A percentile compares a stretch with the other conserved stretches of the same genome.
Conservation (phyloP, 2,797 vertebrate species). For the Spea hammondii region DNA sequence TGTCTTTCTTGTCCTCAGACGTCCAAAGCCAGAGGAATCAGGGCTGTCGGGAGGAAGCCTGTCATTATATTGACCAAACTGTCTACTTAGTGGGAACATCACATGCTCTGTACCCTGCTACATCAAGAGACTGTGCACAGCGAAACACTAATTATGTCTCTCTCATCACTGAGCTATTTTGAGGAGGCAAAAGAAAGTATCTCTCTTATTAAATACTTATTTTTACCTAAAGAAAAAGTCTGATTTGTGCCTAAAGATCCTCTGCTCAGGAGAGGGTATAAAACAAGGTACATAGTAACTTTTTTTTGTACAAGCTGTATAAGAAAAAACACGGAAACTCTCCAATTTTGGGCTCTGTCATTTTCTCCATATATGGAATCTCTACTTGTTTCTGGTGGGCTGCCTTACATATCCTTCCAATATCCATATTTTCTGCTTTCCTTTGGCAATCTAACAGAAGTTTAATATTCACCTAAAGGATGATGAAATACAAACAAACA, state of each 20-base stretch:
- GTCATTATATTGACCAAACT: neutral
- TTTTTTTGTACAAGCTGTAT: no score
- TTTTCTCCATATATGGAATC: no score
- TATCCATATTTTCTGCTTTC: no score
- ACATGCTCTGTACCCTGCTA: neutral
- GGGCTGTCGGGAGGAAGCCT: constrained; percentile 26
- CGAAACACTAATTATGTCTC: neutral
- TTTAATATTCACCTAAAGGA: no score
- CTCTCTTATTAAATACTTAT: constrained; percentile 5
- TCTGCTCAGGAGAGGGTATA: neutral
- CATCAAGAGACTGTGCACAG: constrained; percentile 3
- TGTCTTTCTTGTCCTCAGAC: neutral
- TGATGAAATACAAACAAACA: no score
- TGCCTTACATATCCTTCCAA: no score
- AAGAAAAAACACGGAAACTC: no score
- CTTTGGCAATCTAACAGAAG: no score
- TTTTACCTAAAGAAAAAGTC: neutral
- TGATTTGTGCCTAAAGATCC: neutral
- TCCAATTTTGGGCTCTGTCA: no score
- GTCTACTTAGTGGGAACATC: constrained; percentile 19
- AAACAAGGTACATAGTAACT: no score
- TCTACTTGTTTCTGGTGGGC: no score
- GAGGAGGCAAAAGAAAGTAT: neutral
- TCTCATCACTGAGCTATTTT: constrained; percentile 10
- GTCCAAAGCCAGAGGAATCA: neutral